Percentiles rank a stretch among this genome's conserved stretches.
These are phyloP conservation scores for Amphimallon solstitiale DNA, from an alignment of 2,888 invertebrate species.

Conservation along the genomic window DNA sequence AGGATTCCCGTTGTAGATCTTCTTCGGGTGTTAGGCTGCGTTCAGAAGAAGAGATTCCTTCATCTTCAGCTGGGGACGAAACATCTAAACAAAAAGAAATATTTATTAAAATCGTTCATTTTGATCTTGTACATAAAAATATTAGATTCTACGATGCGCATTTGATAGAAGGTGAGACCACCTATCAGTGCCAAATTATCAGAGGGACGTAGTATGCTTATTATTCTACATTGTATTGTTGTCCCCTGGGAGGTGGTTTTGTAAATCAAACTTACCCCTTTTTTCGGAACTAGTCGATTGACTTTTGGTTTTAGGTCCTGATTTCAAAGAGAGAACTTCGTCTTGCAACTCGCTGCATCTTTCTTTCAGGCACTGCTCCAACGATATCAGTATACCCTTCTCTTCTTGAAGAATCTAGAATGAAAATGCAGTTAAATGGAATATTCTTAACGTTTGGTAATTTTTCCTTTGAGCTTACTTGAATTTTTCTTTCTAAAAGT, in stretches of 20 bases:
- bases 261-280: constrained; percentile 33
- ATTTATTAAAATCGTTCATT: no score
- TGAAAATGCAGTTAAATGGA: neutral
- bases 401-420: constrained; percentile 82
- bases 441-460: neutral
- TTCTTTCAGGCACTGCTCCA: constrained; percentile 80
- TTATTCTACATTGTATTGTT: no score
- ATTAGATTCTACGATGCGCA: no score
- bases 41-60: constrained; percentile 89
- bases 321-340: constrained; percentile 72
- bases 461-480: constrained; percentile 64
- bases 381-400: constrained; percentile 76
- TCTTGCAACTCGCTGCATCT: constrained; percentile 80
- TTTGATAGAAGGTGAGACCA: no score
- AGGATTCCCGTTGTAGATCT: constrained; percentile 69
- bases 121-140: no score
- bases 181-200: no score
- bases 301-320: constrained; percentile 64
- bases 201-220: no score
- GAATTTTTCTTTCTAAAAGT: constrained; percentile 76
- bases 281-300: constrained; percentile 50
- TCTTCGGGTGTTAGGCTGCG: constrained; percentile 80
- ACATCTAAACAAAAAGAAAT: constrained; percentile 63
- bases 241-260: no score
- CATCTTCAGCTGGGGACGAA: constrained; percentile 85